Percentiles rank a stretch among this genome's conserved stretches.
Evolutionary conservation across 2,113 vertebrate species (phyloP).

Genomic region (Pionites leucogaster): DNA sequence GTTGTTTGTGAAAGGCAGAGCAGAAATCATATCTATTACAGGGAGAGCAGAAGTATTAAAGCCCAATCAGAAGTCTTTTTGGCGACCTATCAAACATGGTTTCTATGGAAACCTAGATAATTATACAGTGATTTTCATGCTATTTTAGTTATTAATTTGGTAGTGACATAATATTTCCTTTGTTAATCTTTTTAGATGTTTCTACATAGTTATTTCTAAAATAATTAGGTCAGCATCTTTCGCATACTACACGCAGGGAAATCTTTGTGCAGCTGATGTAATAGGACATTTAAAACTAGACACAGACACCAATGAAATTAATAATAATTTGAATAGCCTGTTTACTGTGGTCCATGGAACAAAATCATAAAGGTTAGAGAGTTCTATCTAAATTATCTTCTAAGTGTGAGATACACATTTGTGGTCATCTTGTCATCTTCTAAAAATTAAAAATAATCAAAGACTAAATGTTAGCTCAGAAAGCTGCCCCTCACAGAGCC

Average conservation of each 20-base stretch:
- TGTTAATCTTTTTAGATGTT: constrained; percentile 53
- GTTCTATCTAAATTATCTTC: not conserved
- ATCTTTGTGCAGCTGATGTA: constrained; percentile 12
- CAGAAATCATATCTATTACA: not conserved
- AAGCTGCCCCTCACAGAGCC: not conserved
- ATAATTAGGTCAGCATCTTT: constrained; percentile 47
- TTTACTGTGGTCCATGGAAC: not conserved
- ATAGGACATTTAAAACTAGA: constrained; percentile 27
- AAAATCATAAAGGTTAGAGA: not conserved
- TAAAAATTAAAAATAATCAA: not conserved
- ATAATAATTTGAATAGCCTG: not conserved
- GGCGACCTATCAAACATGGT: constrained; percentile 14
- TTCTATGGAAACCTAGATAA: constrained; percentile 52
- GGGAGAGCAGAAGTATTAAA: not conserved
- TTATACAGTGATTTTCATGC: constrained; percentile 28
- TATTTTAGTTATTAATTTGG: constrained; percentile 50
- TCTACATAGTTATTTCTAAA: constrained; percentile 43
- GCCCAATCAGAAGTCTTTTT: constrained; percentile 26
- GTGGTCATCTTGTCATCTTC: not conserved
- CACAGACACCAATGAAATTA: not conserved
- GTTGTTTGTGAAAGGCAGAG: not conserved
- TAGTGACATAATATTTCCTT: constrained; percentile 58
- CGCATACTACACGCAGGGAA: not conserved
- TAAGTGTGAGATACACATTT: not conserved
- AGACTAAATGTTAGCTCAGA: not conserved